Conservation (phyloP, 2,888 invertebrate genomes). For the Tridacna gigas region DNA sequence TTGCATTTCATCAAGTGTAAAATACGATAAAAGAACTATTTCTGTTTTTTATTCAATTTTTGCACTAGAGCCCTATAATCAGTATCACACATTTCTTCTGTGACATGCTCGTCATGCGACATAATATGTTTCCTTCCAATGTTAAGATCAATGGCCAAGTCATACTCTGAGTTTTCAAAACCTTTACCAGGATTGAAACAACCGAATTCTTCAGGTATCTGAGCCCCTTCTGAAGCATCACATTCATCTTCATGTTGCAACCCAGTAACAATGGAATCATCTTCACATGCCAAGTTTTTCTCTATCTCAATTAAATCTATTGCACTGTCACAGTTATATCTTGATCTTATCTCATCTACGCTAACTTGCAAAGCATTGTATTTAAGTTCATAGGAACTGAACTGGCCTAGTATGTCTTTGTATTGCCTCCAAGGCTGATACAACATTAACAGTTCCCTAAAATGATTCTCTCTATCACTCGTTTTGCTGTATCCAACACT, state of each 20-base stretch:
- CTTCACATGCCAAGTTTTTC: neutral
- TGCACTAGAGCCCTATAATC: constrained; percentile 41
- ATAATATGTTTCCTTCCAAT: constrained; percentile 27
- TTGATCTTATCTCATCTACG: neutral
- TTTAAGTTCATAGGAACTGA: neutral
- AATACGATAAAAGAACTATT: constrained; percentile 47
- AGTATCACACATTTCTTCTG: constrained; percentile 30
- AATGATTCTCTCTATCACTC: constrained; percentile 13
- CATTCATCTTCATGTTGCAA: neutral
- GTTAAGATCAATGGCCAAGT: constrained; percentile 35
- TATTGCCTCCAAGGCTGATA: constrained; percentile 10
- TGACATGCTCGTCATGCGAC: too few relatives aligned
- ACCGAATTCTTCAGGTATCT: neutral
- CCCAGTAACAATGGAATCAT: neutral
- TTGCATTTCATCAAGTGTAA: constrained; percentile 44
- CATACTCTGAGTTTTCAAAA: neutral
- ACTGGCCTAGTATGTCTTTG: neutral
- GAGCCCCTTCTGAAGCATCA: neutral
- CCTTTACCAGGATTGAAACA: constrained; percentile 3
- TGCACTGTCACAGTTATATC: neutral
- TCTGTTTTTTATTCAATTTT: constrained; percentile 49
- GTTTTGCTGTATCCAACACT: constrained; percentile 13
- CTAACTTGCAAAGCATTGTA: neutral
- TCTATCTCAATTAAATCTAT: neutral
- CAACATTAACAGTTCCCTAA: constrained; percentile 18